phyloP scores from a whole-genome alignment of 2,888 invertebrate species.

The Apoda limacodes region DNA sequence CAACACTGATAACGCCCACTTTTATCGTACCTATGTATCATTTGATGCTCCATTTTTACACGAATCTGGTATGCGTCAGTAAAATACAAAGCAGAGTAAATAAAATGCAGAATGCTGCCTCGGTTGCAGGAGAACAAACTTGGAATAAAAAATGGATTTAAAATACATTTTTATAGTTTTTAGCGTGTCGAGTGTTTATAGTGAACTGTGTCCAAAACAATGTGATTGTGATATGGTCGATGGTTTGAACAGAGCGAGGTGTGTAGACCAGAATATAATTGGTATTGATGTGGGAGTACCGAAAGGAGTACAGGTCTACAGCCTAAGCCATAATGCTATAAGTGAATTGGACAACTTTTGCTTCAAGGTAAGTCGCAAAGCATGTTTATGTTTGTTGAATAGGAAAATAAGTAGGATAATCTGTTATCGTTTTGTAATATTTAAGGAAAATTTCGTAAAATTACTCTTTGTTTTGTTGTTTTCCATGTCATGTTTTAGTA shows the following conservation, averaged over 20 bases:
- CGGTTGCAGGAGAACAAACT: conserved; percentile 17
- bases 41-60: conserved; percentile 41
- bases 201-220: conserved; percentile 59
- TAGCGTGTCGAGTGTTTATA: conserved; percentile 19
- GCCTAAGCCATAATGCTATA: conserved; percentile 72
- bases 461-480: too few species aligned
- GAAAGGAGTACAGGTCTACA: conserved; percentile 68
- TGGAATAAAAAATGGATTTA: conserved; percentile 39
- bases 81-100: conserved; percentile 22
- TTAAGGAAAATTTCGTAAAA: too few species aligned
- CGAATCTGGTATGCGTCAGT: conserved; percentile 30
- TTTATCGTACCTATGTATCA: conserved; percentile 15
- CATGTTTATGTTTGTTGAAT: too few species aligned
- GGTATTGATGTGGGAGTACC: conserved; percentile 71
- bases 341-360: conserved; percentile 70
- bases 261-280: conserved; percentile 70
- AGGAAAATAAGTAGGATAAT: too few species aligned
- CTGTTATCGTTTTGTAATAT: too few species aligned
- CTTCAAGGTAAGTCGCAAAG: conserved; percentile 74
- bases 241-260: conserved; percentile 59
- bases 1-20: conserved; percentile 19
- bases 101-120: conserved; percentile 37
- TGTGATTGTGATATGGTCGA: conserved; percentile 66
- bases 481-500: too few species aligned
- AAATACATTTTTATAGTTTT: conserved; percentile 24